Conservation (phyloP, 2,797 vertebrate genomes). For the Helostoma temminkii region DNA sequence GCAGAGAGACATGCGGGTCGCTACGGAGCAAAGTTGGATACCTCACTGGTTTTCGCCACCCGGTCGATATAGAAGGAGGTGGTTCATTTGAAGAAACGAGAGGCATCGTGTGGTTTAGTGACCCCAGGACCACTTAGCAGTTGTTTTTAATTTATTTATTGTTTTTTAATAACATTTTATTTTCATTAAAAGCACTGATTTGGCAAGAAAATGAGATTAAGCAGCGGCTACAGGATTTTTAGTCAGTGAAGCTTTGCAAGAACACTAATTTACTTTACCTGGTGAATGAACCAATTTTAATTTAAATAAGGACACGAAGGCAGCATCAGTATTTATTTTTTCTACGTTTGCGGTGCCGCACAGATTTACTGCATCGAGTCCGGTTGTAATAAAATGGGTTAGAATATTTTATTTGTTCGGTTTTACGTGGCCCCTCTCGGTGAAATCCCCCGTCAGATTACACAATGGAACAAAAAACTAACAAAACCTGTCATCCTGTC, state of each 20-base stretch:
- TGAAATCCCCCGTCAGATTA: conserved; percentile 48
- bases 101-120: background rate
- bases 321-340: background rate
- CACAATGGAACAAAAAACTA: conserved; percentile 33
- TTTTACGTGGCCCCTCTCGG: conserved; percentile 1
- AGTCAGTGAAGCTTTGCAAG: background rate
- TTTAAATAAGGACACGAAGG: background rate
- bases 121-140: no score
- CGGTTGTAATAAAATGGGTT: background rate
- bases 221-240: background rate
- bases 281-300: no score
- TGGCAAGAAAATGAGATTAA: background rate
- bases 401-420: background rate
- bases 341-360: background rate
- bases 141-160: background rate
- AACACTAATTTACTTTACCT: conserved; percentile 1
- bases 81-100: no score
- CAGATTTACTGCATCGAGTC: background rate
- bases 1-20: background rate
- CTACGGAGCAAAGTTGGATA: conserved; percentile 22
- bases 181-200: background rate
- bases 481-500: conserved; percentile 30
- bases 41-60: background rate
- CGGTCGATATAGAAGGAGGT: background rate
- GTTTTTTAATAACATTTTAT: background rate